Evolutionary conservation across 2,888 invertebrate species (phyloP).

Genomic region (Chesias legatella): DNA sequence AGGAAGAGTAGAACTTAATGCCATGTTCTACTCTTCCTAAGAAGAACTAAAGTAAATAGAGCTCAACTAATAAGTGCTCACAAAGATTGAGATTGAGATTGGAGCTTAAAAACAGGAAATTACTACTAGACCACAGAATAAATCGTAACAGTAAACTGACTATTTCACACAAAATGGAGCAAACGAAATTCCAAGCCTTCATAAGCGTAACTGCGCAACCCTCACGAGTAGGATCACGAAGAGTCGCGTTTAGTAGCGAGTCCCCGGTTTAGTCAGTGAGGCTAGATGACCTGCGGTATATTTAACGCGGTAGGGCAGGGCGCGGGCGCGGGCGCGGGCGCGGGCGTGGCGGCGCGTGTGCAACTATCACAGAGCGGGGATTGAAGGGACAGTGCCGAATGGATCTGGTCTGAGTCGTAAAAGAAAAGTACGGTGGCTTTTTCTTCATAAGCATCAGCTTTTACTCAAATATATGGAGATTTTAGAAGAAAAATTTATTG

Average conservation of each 20-base stretch:
- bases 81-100: too few species aligned
- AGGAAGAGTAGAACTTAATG: too few species aligned
- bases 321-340: conserved; percentile 70
- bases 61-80: too few species aligned
- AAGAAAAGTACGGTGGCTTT: too few species aligned
- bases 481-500: too few species aligned
- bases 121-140: background rate
- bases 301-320: conserved; percentile 61
- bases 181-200: conserved; percentile 5
- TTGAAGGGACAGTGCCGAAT: conserved; percentile 56
- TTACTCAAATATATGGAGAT: too few species aligned
- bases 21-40: too few species aligned
- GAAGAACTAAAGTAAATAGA: too few species aligned
- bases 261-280: conserved; percentile 28
- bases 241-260: conserved; percentile 36
- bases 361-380: conserved; percentile 44
- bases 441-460: too few species aligned
- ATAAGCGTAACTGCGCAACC: conserved; percentile 3
- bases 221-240: conserved; percentile 15
- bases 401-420: conserved; percentile 32
- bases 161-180: background rate
- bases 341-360: conserved; percentile 70
- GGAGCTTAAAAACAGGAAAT: too few species aligned
- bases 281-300: conserved; percentile 66
- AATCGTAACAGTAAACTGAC: too few species aligned